A percentile compares a stretch with the other conserved stretches of the same genome.
Conservation (phyloP, 2,888 invertebrate genomes). For the Latheticus oryzae region DNA sequence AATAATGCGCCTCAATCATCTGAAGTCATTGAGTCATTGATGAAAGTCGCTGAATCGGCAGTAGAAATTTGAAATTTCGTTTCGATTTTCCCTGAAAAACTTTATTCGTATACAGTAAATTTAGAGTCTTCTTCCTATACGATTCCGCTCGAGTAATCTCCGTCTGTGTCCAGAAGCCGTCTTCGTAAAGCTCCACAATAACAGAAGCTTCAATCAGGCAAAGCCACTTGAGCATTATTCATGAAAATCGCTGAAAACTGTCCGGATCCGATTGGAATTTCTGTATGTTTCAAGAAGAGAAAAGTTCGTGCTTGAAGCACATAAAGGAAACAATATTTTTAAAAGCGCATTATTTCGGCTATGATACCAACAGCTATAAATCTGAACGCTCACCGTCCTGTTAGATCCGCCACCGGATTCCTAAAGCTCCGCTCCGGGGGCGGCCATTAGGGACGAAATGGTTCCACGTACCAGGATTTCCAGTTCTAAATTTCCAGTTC, state of each 20-base stretch:
- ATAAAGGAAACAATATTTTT: conserved; percentile 51
- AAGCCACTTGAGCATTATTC: conserved; percentile 23
- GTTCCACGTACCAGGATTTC: conserved; percentile 25
- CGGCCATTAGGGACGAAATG: conserved; percentile 36
- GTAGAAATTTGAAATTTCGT: too few relatives aligned
- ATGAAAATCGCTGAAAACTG: conserved; percentile 18
- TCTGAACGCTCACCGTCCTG: conserved; percentile 42
- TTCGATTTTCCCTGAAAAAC: too few relatives aligned
- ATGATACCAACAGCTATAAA: conserved; percentile 49
- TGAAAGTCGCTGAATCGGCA: too few relatives aligned
- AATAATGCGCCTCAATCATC: too few relatives aligned
- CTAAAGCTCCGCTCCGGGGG: conserved; percentile 31
- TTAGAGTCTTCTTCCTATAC: too few relatives aligned
- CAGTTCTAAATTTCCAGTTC: conserved; percentile 26
- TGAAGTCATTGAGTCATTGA: too few relatives aligned
- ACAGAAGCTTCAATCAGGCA: conserved; percentile 8
- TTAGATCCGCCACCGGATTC: conserved; percentile 39
- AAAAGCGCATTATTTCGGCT: conserved; percentile 48
- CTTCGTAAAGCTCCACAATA: conserved; percentile 5
- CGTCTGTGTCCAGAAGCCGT: conserved; percentile 1
- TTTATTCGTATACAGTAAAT: too few relatives aligned
- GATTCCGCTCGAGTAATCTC: neutral
- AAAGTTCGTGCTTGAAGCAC: conserved; percentile 31
- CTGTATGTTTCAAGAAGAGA: neutral
- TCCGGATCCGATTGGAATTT: conserved; percentile 11